These are phyloP conservation scores for Idaea dimidiata DNA, from an alignment of 2,888 invertebrate species.

Conservation along the genomic window DNA sequence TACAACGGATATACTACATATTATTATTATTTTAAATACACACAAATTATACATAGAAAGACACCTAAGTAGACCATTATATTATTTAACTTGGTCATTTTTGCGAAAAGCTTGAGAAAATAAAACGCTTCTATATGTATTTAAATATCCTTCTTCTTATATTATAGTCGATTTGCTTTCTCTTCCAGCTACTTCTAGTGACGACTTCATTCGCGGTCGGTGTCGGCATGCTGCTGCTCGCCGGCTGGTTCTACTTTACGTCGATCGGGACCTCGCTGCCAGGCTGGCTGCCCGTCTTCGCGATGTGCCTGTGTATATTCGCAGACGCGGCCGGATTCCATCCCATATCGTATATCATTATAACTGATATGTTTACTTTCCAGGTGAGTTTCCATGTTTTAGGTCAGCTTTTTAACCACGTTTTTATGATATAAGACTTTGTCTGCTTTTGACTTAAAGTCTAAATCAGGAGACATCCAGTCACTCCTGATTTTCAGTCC, in stretches of 20 bases:
- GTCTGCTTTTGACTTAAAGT: too few relatives aligned
- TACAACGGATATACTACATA: too few relatives aligned
- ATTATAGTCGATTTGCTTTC: conserved; percentile 4
- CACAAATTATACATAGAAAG: too few relatives aligned
- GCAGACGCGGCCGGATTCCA: conserved; percentile 74
- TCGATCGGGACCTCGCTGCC: conserved; percentile 58
- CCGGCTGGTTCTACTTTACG: conserved; percentile 70
- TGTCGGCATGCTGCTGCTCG: conserved; percentile 59
- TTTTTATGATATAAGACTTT: too few relatives aligned
- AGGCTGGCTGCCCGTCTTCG: conserved; percentile 68
- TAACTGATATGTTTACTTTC: conserved; percentile 70
- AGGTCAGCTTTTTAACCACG: too few relatives aligned
- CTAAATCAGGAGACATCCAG: too few relatives aligned
- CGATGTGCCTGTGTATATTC: conserved; percentile 71
- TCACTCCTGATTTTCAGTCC: too few relatives aligned
- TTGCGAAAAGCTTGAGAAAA: too few relatives aligned
- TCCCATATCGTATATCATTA: conserved; percentile 72
- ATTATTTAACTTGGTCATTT: too few relatives aligned
- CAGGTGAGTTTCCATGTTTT: conserved; percentile 48
- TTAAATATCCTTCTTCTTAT: not conserved
- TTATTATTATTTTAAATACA: too few relatives aligned
- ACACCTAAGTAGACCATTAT: too few relatives aligned
- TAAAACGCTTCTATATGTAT: not conserved
- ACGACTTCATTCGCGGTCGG: conserved; percentile 64
- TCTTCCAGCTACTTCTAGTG: conserved; percentile 61